Conservation (phyloP, 2,888 invertebrate genomes). For the Mellilla xanthometata region DNA sequence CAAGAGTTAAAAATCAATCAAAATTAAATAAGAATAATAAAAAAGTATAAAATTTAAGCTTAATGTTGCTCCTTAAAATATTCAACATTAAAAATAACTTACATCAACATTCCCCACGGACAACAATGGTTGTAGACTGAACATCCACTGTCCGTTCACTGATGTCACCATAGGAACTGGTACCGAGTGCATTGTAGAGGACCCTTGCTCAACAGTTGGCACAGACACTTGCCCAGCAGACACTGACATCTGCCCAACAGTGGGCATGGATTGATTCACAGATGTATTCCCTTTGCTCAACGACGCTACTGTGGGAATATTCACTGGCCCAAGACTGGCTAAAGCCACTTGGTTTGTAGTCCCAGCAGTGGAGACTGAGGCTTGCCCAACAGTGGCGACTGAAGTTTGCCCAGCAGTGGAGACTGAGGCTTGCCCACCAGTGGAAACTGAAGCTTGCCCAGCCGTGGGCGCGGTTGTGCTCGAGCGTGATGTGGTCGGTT, state of each 20-base stretch:
- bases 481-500: constrained; percentile 26
- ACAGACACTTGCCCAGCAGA: constrained; percentile 38
- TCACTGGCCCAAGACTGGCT: constrained; percentile 73
- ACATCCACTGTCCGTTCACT: constrained; percentile 75
- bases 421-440: background rate
- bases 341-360: constrained; percentile 65
- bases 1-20: no score
- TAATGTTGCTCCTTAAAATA: no score
- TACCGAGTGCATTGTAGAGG: constrained; percentile 64
- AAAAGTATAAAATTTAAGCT: no score
- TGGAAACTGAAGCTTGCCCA: background rate
- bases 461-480: constrained; percentile 6
- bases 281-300: no score
- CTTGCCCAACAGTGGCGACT: constrained; percentile 29
- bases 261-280: background rate
- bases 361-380: constrained; percentile 47
- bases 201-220: constrained; percentile 36
- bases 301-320: constrained; percentile 45
- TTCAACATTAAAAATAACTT: constrained; percentile 33
- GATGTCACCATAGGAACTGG: constrained; percentile 71
- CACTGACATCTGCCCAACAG: constrained; percentile 4
- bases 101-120: constrained; percentile 69
- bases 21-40: no score
- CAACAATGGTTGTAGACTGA: constrained; percentile 73
- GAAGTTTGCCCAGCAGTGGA: constrained; percentile 30